Base-by-base conservation (phyloP, 2,113 vertebrate genomes). In the Corythornis cristatus region DNA sequence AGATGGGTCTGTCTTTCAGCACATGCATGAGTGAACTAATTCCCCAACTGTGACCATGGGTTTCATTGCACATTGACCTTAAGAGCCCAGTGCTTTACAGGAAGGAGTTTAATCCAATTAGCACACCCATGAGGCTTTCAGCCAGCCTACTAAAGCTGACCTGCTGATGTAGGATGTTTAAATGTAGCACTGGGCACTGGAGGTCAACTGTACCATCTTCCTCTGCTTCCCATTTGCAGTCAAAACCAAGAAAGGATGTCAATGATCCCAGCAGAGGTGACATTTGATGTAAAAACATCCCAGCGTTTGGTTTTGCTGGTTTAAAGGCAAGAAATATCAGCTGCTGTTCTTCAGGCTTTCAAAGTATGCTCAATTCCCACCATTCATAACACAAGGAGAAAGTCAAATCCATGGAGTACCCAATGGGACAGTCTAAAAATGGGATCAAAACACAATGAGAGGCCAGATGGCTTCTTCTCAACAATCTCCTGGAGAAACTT, bases 71-170 rank as follows among this genome's bases (percentile, higher is more conserved):
- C 91, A 79, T 83, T 85, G 95, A 96, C 96, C 94, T 95, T 84
- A 95, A 89, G 80, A 96, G 80, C 26, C 73, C 91, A 85, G 2
- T 71, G 91, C 51, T 93, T 94, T 35, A 48, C 5, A 73, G 8
- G 56, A 88, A 93, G 89, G 75, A 58, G 31, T 92, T 96, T 94
- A 95, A 96, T 96, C 91, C 86, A 94, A 93, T 93, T 90, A 96
- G 71, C 83, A 93, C 64, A 76, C 64, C 71, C 93, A 51, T 17
- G 53, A 72, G 88, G 28, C 28, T 76, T 92, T 40, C 53, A 88
- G 65, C 37, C 86, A 83, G 58, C 37, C 62, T 81, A 31, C 16
- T 19, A 12, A 25, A 50, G 57, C 13, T 21, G 61, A 82, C 88
- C 81, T 2, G 19, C 77, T 88, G 65, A 71, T 48, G 66, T 25